Percentiles rank a stretch among this genome's conserved stretches.
Conservation (phyloP, 2,888 invertebrate species). For the Cantharis rustica region DNA sequence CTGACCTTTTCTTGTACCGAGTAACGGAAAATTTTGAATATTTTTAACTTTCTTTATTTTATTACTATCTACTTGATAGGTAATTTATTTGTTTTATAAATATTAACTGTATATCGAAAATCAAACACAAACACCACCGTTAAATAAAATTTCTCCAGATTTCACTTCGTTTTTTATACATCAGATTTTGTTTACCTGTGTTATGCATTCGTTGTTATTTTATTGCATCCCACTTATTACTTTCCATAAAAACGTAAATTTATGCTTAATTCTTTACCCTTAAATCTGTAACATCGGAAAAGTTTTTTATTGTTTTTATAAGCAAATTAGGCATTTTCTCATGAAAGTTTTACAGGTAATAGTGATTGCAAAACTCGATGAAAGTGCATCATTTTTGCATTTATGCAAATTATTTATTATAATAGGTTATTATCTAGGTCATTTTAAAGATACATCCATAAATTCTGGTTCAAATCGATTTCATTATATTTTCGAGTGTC, state of each 20-base stretch:
- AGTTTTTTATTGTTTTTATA: neutral
- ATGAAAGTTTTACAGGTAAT: conserved; percentile 1
- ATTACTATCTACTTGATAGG: neutral
- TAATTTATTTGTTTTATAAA: neutral
- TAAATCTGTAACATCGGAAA: neutral
- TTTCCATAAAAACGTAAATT: neutral
- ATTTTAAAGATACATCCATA: conserved; percentile 19
- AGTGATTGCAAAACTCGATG: conserved; percentile 19
- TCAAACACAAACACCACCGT: neutral
- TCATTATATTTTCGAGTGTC: conserved; percentile 35
- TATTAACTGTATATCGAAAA: neutral
- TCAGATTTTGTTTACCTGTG: neutral
- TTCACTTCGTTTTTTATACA: neutral
- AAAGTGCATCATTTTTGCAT: conserved; percentile 27
- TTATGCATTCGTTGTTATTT: neutral
- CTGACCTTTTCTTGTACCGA: neutral
- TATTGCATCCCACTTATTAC: neutral
- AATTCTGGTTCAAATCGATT: conserved; percentile 34
- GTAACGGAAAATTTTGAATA: neutral
- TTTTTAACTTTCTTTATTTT: neutral
- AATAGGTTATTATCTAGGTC: conserved; percentile 26
- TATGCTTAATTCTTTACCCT: neutral
- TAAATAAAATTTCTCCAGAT: neutral
- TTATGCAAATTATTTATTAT: conserved; percentile 24
- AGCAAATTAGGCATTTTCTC: neutral